phyloP scores from a whole-genome alignment of 1,140 invertebrate species.

The Pachypeltis micranthus region DNA sequence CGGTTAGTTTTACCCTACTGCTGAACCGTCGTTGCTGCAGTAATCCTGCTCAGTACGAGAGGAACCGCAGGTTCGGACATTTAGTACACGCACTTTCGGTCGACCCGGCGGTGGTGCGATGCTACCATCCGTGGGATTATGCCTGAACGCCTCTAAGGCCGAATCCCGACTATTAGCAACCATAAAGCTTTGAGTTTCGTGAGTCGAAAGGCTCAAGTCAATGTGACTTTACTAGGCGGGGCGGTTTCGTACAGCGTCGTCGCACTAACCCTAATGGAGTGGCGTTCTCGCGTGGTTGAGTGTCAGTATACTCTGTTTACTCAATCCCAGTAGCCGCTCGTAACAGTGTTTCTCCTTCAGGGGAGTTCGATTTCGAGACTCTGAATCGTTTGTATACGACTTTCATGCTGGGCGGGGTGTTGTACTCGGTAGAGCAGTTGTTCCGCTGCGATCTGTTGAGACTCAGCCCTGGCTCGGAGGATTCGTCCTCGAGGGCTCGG shows the following conservation, averaged over 20 bases:
- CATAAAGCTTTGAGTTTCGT: slow-evolving; percentile 37
- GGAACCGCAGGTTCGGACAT: slow-evolving; percentile 69
- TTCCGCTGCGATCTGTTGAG: slow-evolving; percentile 37
- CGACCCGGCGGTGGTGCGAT: slow-evolving; percentile 54
- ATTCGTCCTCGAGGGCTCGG: too few species aligned
- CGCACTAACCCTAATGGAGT: not conserved
- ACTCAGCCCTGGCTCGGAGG: slow-evolving; percentile 37
- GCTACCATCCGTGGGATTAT: slow-evolving; percentile 71
- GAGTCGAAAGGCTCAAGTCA: slow-evolving; percentile 43
- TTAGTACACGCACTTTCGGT: slow-evolving; percentile 58
- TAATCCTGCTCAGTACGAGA: slow-evolving; percentile 57
- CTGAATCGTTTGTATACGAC: slow-evolving; percentile 49
- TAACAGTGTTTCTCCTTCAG: slow-evolving; percentile 11
- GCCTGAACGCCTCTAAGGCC: slow-evolving; percentile 72
- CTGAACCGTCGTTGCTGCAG: slow-evolving; percentile 43
- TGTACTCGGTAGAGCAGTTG: slow-evolving; percentile 48
- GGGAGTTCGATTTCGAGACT: slow-evolving; percentile 44
- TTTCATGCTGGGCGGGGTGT: slow-evolving; percentile 47
- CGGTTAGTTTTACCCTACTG: slow-evolving; percentile 64
- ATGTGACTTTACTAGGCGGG: slow-evolving; percentile 29
- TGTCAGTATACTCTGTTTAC: not conserved
- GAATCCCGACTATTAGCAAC: slow-evolving; percentile 49
- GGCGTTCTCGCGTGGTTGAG: not conserved
- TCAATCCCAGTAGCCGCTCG: slow-evolving; percentile 11
- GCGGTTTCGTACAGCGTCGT: too few species aligned